phyloP scores from a whole-genome alignment of 2,888 invertebrate species.

The Drosophila emarginata region DNA sequence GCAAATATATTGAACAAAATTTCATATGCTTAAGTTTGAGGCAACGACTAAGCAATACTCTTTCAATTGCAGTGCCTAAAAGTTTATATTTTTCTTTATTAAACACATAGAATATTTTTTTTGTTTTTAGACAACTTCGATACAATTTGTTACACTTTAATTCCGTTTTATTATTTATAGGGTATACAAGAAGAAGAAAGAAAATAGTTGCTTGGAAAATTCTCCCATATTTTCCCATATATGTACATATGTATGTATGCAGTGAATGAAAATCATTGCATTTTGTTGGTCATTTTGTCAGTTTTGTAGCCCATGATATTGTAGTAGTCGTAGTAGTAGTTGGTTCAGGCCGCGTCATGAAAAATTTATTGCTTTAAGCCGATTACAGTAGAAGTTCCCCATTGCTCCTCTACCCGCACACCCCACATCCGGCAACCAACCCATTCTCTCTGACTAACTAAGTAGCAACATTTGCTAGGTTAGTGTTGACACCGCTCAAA shows the following conservation, averaged over 20 bases:
- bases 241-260: neutral
- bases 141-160: neutral
- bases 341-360: constrained; percentile 49
- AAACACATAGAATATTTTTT: too few species aligned
- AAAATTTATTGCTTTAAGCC: constrained; percentile 75
- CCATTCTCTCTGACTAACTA: constrained; percentile 24
- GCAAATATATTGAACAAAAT: constrained; percentile 42
- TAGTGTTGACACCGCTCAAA: constrained; percentile 67
- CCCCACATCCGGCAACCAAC: constrained; percentile 1
- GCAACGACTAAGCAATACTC: too few species aligned
- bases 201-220: neutral
- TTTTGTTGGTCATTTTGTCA: constrained; percentile 74
- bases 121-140: too few species aligned
- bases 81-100: too few species aligned
- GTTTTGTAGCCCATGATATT: constrained; percentile 33
- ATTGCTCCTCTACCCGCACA: neutral
- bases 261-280: constrained; percentile 49
- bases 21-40: neutral
- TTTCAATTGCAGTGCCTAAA: too few species aligned
- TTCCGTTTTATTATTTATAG: neutral
- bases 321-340: neutral
- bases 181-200: too few species aligned
- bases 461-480: constrained; percentile 33
- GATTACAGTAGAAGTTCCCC: constrained; percentile 53
- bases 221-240: neutral